Percentiles rank a stretch among this genome's conserved stretches.
Conservation (phyloP, 1,140 invertebrate species). For the Trichonephila clavipes region DNA sequence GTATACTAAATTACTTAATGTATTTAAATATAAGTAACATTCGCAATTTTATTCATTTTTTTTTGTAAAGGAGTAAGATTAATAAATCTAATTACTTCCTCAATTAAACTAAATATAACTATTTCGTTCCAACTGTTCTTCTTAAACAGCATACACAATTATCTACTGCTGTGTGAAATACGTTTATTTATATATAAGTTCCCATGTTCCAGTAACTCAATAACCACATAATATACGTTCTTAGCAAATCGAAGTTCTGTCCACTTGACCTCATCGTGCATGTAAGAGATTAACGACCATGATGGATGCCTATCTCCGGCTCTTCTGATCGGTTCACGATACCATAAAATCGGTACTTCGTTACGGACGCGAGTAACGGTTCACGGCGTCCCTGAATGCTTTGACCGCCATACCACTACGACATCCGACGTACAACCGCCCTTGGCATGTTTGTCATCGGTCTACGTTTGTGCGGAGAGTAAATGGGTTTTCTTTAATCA, state of each 20-base stretch:
- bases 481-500: background rate
- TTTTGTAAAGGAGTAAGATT: no score
- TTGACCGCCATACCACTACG: background rate
- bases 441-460: slow-evolving; percentile 19
- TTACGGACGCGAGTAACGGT: background rate
- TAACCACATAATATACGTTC: background rate
- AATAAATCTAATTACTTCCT: no score
- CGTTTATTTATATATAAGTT: no score
- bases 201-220: background rate
- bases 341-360: background rate
- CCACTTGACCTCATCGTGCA: background rate
- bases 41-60: no score
- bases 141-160: no score
- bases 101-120: no score
- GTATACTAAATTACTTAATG: no score
- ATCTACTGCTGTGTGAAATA: no score
- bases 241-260: background rate
- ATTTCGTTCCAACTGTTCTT: no score
- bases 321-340: background rate
- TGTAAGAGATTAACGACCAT: background rate
- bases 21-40: no score
- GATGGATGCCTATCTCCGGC: background rate
- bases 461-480: background rate
- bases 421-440: background rate
- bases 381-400: background rate